A percentile compares a stretch with the other conserved stretches of the same genome.
Evolutionary conservation across 2,113 vertebrate species (phyloP).

Genomic region (Clarias gariepinus): DNA sequence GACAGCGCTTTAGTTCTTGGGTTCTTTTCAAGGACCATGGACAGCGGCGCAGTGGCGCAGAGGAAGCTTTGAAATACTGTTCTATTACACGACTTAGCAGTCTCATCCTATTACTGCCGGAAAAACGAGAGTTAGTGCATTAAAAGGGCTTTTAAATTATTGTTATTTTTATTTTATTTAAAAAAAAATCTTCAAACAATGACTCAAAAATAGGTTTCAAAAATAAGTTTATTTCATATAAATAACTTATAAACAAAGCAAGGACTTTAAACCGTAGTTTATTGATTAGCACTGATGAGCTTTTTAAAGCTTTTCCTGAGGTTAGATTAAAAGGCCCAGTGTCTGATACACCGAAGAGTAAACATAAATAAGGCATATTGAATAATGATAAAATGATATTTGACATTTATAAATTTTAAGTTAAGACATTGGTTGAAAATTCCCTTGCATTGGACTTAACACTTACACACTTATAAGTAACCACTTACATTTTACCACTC

Average conservation of each 20-base stretch:
- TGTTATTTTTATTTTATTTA: background rate
- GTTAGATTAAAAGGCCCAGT: background rate
- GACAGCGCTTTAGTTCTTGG: slow-evolving; percentile 60
- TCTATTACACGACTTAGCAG: background rate
- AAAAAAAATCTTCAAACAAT: background rate
- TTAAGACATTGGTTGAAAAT: background rate
- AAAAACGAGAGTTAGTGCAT: background rate
- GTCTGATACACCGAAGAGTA: background rate
- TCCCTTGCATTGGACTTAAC: background rate
- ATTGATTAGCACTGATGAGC: background rate
- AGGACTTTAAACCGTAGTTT: background rate
- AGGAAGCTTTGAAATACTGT: background rate
- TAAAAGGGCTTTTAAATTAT: too few species aligned
- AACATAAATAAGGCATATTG: background rate
- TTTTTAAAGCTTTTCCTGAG: background rate
- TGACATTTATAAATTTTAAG: background rate
- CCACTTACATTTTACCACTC: background rate
- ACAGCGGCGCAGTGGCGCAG: slow-evolving; percentile 49
- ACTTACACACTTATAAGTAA: background rate
- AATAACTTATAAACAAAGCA: background rate
- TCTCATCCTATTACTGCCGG: background rate
- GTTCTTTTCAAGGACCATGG: slow-evolving; percentile 56
- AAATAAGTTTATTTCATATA: too few species aligned
- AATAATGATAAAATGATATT: background rate
- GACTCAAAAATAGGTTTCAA: background rate